Evolutionary conservation across 1,140 invertebrate species (phyloP), one percentile per base, ranked within the genome.

Genomic region (Macrocentrus cingulum): DNA sequence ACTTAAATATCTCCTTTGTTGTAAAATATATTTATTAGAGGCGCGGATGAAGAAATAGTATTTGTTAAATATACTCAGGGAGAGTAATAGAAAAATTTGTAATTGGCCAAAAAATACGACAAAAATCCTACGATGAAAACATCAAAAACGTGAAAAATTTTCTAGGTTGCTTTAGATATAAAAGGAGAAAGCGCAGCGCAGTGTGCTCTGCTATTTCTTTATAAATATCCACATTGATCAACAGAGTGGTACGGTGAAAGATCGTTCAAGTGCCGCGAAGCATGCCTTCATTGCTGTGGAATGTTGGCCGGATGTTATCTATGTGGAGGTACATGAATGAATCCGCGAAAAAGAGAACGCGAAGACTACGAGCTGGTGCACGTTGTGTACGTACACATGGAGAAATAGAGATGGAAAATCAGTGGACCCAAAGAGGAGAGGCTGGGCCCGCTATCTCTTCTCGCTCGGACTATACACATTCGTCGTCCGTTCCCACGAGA

Each of bases 401-500:
- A 39, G 8, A 23, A 25, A 48, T 11, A 23, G 45, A 48, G 42
- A 45, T 4, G 9, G 19, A 25, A n/a, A 48, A n/a, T 22, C 1
- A n/a, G 16, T 48, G 45, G 45, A 48, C 20, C 45, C 20, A 23
- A 15, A 48, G 45, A 23, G 45, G 45, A 23, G 45, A 48, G 25
- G 20, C 44, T 46, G 29, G n/a, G 16, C 42, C 32, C 15, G 16
- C 42, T 44, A 18, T 20, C 19, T 51, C 32, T 20, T 20, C 32
- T 37, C 19, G 34, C 5, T 18, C 16, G 4, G 22, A 13, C 45
- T 25, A 11, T 48, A 48, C 22, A 48, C 42, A 61, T 50, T 49
- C 39, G 32, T 16, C 50, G 36, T 46, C 41, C 36, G 56, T 62
- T 60, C 59, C 52, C 59, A 60, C 59, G 56, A 50, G 60, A 59